A percentile compares a stretch with the other conserved stretches of the same genome.
Evolutionary conservation across 2,888 invertebrate genomes (phyloP).

Genomic region (Eurois occulta): DNA sequence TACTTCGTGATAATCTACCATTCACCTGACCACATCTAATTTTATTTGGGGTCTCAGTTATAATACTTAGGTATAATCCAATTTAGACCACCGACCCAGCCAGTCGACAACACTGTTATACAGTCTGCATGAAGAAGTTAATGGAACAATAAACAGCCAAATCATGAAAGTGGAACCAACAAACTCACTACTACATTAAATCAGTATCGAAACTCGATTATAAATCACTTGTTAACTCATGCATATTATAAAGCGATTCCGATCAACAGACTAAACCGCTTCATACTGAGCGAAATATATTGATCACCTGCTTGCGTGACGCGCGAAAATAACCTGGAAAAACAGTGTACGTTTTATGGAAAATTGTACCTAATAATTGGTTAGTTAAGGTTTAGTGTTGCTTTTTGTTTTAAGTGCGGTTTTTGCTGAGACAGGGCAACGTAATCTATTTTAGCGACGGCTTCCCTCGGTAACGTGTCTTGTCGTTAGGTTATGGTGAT

Average conservation of each 20-base stretch:
- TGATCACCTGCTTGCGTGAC: constrained; percentile 58
- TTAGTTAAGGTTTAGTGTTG: constrained; percentile 43
- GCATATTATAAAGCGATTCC: constrained; percentile 48
- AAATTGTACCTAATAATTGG: constrained; percentile 36
- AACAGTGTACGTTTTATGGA: constrained; percentile 1
- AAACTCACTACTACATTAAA: constrained; percentile 41
- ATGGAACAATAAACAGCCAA: constrained; percentile 25
- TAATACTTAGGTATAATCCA: no score
- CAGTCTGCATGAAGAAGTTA: constrained; percentile 21
- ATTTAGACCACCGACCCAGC: constrained; percentile 16
- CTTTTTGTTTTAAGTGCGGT: constrained; percentile 29
- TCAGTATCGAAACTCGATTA: constrained; percentile 41
- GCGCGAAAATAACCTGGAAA: constrained; percentile 42
- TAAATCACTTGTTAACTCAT: constrained; percentile 55
- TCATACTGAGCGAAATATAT: constrained; percentile 52
- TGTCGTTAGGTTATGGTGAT: constrained; percentile 28
- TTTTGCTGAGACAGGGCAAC: constrained; percentile 51
- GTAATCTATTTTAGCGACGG: constrained; percentile 74
- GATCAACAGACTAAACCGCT: constrained; percentile 46
- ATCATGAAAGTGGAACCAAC: constrained; percentile 52
- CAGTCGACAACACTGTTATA: neutral
- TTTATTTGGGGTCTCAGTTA: neutral
- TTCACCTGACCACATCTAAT: neutral
- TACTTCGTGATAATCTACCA: neutral
- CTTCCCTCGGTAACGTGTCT: constrained; percentile 65